Conservation (phyloP, 2,797 vertebrate species). For the Neosalanx taihuensis region DNA sequence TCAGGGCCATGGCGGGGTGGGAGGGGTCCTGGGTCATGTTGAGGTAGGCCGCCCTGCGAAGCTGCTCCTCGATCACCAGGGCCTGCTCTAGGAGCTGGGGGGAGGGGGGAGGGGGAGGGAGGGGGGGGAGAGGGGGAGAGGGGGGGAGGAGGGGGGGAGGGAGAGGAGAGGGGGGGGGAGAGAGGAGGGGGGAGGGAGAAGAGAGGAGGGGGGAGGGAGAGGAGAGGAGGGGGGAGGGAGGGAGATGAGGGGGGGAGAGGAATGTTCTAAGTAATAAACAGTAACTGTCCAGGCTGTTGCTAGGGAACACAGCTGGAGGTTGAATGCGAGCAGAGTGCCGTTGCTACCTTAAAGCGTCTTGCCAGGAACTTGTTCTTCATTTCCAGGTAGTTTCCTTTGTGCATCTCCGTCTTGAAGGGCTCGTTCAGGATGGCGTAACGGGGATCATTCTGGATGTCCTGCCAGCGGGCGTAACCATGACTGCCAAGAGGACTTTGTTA, state of each 20-base stretch:
- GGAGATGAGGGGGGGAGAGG: not conserved
- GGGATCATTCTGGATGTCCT: slow-evolving; percentile 97
- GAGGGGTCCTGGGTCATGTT: slow-evolving; percentile 96
- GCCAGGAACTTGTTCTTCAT: slow-evolving; percentile 99
- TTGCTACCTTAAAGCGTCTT: slow-evolving; percentile 86
- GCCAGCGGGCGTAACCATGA: slow-evolving; percentile 97
- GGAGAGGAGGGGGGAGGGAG: not conserved
- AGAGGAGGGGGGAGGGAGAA: not conserved
- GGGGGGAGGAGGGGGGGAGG: not conserved
- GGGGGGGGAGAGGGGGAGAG: not conserved
- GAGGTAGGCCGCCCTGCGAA: slow-evolving; percentile 91
- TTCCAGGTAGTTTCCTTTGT: slow-evolving; percentile 97
- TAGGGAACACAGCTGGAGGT: not conserved
- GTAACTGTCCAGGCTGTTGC: no score
- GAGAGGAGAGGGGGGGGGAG: not conserved
- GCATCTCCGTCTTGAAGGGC: slow-evolving; percentile 96
- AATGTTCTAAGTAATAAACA: no score
- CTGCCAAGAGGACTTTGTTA: slow-evolving; percentile 57
- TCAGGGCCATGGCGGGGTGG: slow-evolving; percentile 95
- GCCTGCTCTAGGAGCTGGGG: slow-evolving; percentile 93
- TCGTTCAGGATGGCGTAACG: slow-evolving; percentile 92
- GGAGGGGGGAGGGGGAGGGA: not conserved
- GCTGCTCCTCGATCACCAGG: slow-evolving; percentile 96
- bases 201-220: not conserved
- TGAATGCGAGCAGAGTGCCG: not conserved